Percentiles rank a stretch among this genome's conserved stretches.
Conservation (phyloP, 1,140 invertebrate genomes). For the Thaumatotibia leucotreta region DNA sequence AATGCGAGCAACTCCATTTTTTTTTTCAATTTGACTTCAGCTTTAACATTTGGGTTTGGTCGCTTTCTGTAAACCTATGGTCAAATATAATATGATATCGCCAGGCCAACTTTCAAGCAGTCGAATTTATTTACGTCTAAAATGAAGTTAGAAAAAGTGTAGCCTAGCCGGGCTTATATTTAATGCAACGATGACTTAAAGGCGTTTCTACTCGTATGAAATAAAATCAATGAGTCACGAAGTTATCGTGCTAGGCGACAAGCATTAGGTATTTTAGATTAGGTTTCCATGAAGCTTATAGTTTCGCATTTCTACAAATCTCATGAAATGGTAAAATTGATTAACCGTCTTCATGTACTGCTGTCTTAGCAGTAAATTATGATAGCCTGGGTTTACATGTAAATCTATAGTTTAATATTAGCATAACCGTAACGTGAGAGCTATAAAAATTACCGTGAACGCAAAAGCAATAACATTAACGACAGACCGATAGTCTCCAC, state of each 20-base stretch:
- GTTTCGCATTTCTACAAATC: not conserved
- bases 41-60: too few species aligned
- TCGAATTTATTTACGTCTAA: too few species aligned
- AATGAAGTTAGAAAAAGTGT: too few species aligned
- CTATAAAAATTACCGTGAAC: constrained; percentile 22
- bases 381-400: not conserved
- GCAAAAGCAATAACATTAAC: constrained; percentile 17
- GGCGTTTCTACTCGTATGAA: not conserved
- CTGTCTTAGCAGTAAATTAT: not conserved
- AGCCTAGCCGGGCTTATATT: too few species aligned
- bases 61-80: too few species aligned
- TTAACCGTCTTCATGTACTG: not conserved
- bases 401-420: not conserved
- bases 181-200: not conserved
- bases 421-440: not conserved
- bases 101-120: too few species aligned
- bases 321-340: not conserved
- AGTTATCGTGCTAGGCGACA: not conserved
- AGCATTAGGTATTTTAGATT: not conserved
- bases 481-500: constrained; percentile 15
- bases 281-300: not conserved
- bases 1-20: too few species aligned
- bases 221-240: constrained; percentile 2
- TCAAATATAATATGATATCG: too few species aligned
- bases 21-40: too few species aligned